Evolutionary conservation across 2,888 invertebrate species (phyloP).

Genomic region (Pelosia muscerda): DNA sequence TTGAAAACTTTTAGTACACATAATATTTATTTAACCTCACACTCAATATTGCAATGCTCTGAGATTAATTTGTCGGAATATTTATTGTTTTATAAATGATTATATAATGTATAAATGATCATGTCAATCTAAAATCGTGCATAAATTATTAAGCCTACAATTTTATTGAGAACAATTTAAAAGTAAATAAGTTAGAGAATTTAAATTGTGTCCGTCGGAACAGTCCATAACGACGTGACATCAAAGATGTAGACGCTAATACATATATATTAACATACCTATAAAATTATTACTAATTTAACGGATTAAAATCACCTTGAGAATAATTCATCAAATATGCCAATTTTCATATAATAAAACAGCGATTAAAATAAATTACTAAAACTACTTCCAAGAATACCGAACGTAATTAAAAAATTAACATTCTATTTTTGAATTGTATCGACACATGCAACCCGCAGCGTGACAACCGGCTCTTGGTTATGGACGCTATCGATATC

Average conservation of each 20-base stretch:
- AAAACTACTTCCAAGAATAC: neutral
- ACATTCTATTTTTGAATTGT: constrained; percentile 6
- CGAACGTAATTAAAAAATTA: neutral
- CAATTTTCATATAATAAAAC: neutral
- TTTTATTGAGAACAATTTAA: too few species aligned
- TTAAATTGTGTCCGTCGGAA: too few species aligned
- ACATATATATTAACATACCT: neutral
- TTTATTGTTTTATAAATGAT: too few species aligned
- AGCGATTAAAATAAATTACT: neutral
- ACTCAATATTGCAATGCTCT: too few species aligned
- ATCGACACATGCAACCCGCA: constrained; percentile 41
- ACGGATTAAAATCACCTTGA: neutral
- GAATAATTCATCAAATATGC: neutral
- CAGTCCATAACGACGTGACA: too few species aligned
- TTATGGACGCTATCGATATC: constrained; percentile 52
- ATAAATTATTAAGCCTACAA: too few species aligned
- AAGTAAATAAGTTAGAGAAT: too few species aligned
- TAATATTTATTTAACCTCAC: too few species aligned
- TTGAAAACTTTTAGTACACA: too few species aligned
- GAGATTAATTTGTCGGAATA: too few species aligned
- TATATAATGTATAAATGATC: too few species aligned
- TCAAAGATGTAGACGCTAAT: neutral
- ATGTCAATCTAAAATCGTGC: too few species aligned
- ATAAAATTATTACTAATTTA: neutral
- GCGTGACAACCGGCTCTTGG: constrained; percentile 30